Evolutionary conservation across 1,140 invertebrate species (phyloP), one percentile per base, ranked within the genome.

Genomic region (Gonatopus flavifemur): DNA sequence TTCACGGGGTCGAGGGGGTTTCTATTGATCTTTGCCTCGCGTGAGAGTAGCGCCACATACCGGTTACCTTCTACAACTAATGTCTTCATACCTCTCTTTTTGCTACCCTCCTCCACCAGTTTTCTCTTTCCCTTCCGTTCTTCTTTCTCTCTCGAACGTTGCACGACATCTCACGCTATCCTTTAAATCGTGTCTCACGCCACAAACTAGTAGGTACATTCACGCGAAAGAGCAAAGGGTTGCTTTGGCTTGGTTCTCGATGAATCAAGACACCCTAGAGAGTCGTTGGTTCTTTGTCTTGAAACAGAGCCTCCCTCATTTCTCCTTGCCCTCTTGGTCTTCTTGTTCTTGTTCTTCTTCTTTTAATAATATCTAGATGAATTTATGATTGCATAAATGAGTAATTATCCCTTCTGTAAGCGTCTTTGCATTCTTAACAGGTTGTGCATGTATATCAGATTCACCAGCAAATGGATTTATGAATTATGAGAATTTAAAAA

Each of bases 1-100:
- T 39, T 43, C 55, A 55, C 59, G 57, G 59, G 59, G 54, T 48
- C 43, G 62, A 55, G 62, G 67, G 62, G 60, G 64, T 69, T n/a
- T n/a, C 65, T 72, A 72, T 72, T 70, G 70, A 72, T 72, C 70
- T 62, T 57, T 28, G 49, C 50, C 42, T 75, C 64, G 72, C 72
- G 72, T 72, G 72, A 63, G 59, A 31, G 59, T 66, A 72, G 70
- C 74, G 73, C 69, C 70, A 35, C 61, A 56, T 51, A 57, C 41
- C 61, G 59, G 64, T 40, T 57, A 57, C 31, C 47, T 51, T 49
- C 50, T 55, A 30, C 53, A 69, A 70, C 66, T 69, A 73, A 76
- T 73, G 70, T 76, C 72, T 74, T 69, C 66, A 74, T 77, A 65
- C 58, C 51, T 63, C 59, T 58, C 40, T 50, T 48, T 31, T 50